A percentile compares a stretch with the other conserved stretches of the same genome.
Conservation (phyloP, 2,888 invertebrate genomes). For the Oscheius sp. region DNA sequence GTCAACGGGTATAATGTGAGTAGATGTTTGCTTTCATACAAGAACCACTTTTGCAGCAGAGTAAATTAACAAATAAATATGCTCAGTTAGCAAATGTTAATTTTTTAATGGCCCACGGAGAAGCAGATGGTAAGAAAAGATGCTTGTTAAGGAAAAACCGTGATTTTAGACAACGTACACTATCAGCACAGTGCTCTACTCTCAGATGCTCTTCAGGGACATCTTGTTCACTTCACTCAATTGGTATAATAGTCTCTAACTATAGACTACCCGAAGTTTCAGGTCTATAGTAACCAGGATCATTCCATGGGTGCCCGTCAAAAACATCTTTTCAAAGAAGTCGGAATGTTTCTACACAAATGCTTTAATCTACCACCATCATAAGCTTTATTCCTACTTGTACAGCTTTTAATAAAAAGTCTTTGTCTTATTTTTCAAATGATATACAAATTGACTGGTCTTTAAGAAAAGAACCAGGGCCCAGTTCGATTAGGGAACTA, state of each 20-base stretch:
- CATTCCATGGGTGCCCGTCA: conserved; percentile 51
- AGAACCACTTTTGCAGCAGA: conserved; percentile 10
- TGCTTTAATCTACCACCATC: conserved; percentile 22
- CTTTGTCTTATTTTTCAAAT: too few species aligned
- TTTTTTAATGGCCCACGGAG: conserved; percentile 91
- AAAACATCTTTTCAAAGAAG: conserved; percentile 59
- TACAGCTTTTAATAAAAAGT: too few species aligned
- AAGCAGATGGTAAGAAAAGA: conserved; percentile 81
- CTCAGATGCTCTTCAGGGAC: conserved; percentile 85
- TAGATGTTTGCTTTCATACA: not conserved
- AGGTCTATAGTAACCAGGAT: conserved; percentile 65
- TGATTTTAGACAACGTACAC: conserved; percentile 83
- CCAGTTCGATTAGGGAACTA: too few species aligned
- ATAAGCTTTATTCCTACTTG: conserved; percentile 4
- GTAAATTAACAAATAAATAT: conserved; percentile 48
- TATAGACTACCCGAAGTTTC: conserved; percentile 20
- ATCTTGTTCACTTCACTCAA: conserved; percentile 89
- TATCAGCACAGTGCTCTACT: conserved; percentile 92
- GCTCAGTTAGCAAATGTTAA: conserved; percentile 85
- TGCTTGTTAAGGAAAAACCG: not conserved
- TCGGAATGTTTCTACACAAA: conserved; percentile 51
- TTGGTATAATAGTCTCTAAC: conserved; percentile 79
- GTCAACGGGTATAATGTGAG: conserved; percentile 76
- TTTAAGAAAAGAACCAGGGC: too few species aligned
- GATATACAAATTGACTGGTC: too few species aligned